Evolutionary conservation across 2,888 invertebrate species (phyloP), one percentile per base, ranked within the genome.

Genomic region (Patella ulyssiponensis): DNA sequence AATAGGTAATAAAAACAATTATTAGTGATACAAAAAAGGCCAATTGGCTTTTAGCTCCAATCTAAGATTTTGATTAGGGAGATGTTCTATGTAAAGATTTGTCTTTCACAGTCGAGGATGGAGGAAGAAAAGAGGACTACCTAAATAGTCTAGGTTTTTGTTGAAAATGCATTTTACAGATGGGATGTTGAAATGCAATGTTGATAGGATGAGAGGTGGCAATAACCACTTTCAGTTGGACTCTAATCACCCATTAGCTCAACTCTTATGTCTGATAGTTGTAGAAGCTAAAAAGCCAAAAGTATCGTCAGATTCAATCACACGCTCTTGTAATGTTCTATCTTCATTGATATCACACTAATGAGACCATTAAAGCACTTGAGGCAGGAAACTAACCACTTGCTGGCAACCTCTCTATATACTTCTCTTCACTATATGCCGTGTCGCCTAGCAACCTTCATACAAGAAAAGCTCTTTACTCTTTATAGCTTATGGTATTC

Each of bases 401-500:
- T 64, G 64, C 23, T 64, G 23, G 20, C 20, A 64, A 64, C 44
- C 44, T 44, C 44, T 44, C 44, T 44, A 44, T 44, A 44, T 44
- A 64, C 64, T 64, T 64, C 64, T 64, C 64, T 11, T 64, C 20
- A 64, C 64, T 23, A 12, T 23, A 15, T 23, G 44, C 23, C 23
- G 23, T 12, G 64, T 64, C 64, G 64, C 64, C 23, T 64, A 64
- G 64, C 64, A 64, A 64, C 64, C 64, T 64, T 64, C 15, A 64
- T 64, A 64, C 20, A 64, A 64, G 20, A 64, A 64, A 64, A 64
- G 20, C 64, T 64, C 64, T 64, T 64, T 64, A 64, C 64, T 64
- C 20, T 44, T 23, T 23, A 64, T 64, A 23, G 64, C 20, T 64
- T 64, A 64, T 64, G 64, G 23, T 23, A 64, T 23, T 64, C 20